Percentiles rank a stretch among this genome's conserved stretches.
Evolutionary conservation across 2,113 vertebrate species (phyloP).

Genomic region (Platysteira castanea): DNA sequence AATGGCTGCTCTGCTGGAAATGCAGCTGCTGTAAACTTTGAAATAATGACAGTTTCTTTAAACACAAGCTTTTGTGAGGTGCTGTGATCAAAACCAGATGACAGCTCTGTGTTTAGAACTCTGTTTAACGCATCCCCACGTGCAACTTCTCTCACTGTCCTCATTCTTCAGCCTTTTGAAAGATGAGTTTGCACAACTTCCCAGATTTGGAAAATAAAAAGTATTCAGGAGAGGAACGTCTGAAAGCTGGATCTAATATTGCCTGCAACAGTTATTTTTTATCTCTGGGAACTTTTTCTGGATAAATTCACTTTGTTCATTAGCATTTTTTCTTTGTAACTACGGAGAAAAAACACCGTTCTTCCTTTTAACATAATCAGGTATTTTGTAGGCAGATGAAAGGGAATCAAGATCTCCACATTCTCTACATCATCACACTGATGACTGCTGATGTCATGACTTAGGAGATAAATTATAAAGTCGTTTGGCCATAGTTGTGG

Average conservation of each 20-base stretch:
- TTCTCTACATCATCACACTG: accelerated
- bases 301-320: neutral
- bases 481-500: neutral
- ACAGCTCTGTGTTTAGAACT: neutral
- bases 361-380: neutral
- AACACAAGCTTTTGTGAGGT: neutral
- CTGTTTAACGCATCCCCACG: neutral
- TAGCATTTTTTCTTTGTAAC: neutral
- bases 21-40: neutral
- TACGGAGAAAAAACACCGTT: neutral
- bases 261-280: neutral
- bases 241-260: neutral
- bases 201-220: neutral
- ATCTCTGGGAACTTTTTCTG: neutral
- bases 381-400: neutral
- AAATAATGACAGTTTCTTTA: neutral
- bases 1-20: neutral
- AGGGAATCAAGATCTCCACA: neutral
- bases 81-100: neutral
- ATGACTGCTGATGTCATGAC: neutral
- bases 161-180: neutral
- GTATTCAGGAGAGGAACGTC: neutral
- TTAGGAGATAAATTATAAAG: neutral
- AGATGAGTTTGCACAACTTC: neutral
- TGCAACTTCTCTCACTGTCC: neutral